Evolutionary conservation across 2,113 vertebrate genomes (phyloP).

Genomic region (Myxocyprinus asiaticus): DNA sequence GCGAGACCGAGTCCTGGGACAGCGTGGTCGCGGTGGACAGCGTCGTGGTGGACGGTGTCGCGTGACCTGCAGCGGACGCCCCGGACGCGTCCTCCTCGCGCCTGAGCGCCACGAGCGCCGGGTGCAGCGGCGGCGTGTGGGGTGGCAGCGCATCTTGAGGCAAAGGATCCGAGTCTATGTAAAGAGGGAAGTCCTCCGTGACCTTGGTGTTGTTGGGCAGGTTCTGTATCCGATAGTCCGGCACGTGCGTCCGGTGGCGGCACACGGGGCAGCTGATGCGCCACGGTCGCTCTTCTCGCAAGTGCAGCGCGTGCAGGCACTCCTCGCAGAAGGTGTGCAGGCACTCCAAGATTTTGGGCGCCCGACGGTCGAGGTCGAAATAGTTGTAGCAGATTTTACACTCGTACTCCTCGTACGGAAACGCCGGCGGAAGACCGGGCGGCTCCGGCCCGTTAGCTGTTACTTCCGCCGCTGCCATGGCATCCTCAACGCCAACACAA

Average conservation of each 20-base stretch:
- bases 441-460: constrained; percentile 63
- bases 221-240: constrained; percentile 84
- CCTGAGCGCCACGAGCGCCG: constrained; percentile 73
- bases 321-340: constrained; percentile 95
- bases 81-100: constrained; percentile 73
- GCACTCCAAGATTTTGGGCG: constrained; percentile 89
- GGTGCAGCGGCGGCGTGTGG: constrained; percentile 74
- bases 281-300: constrained; percentile 78
- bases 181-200: constrained; percentile 84
- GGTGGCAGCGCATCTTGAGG: constrained; percentile 86
- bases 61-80: constrained; percentile 63
- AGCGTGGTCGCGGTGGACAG: constrained; percentile 83
- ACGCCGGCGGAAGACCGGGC: constrained; percentile 57
- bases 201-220: constrained; percentile 92
- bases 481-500: constrained; percentile 75
- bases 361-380: constrained; percentile 88
- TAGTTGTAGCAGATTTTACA: constrained; percentile 96
- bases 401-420: constrained; percentile 88
- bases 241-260: constrained; percentile 88
- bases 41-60: constrained; percentile 67
- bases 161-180: constrained; percentile 81
- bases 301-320: constrained; percentile 88
- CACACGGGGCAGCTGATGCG: constrained; percentile 87
- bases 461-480: constrained; percentile 81
- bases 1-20: constrained; percentile 76